Evolutionary conservation across 2,888 invertebrate species (phyloP).

Genomic region (Watsonalla cultraria): DNA sequence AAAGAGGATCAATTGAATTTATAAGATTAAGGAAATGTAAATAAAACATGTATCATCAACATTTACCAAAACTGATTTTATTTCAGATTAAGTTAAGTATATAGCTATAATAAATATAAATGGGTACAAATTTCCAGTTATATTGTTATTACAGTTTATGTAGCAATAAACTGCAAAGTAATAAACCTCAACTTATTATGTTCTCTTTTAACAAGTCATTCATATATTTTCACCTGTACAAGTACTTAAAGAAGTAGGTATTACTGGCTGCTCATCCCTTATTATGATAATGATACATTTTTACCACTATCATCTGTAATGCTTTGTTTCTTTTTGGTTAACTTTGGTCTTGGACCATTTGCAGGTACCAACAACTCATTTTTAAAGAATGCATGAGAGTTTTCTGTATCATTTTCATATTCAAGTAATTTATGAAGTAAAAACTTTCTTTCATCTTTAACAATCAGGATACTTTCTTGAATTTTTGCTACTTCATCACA

Average conservation of each 20-base stretch:
- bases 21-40: too few relatives aligned
- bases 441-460: conserved; percentile 91
- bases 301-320: conserved; percentile 43
- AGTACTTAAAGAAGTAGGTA: too few relatives aligned
- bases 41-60: too few relatives aligned
- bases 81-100: too few relatives aligned
- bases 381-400: conserved; percentile 31
- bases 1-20: too few relatives aligned
- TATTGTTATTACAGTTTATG: too few relatives aligned
- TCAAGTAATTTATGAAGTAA: conserved; percentile 87
- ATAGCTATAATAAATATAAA: too few relatives aligned
- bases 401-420: conserved; percentile 75
- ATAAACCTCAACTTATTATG: too few relatives aligned
- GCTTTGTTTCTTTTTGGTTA: conserved; percentile 47
- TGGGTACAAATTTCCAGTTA: too few relatives aligned
- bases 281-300: conserved; percentile 6
- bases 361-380: conserved; percentile 35
- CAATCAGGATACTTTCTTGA: conserved; percentile 88
- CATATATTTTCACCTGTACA: neutral
- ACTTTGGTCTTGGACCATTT: conserved; percentile 51
- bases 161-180: too few relatives aligned
- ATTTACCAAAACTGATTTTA: too few relatives aligned
- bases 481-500: conserved; percentile 93
- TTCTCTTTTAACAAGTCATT: too few relatives aligned
- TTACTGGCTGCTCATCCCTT: neutral